Percentiles rank a stretch among this genome's conserved stretches.
phyloP scores from a whole-genome alignment of 2,797 vertebrate genomes.

The Channallabes apus region DNA sequence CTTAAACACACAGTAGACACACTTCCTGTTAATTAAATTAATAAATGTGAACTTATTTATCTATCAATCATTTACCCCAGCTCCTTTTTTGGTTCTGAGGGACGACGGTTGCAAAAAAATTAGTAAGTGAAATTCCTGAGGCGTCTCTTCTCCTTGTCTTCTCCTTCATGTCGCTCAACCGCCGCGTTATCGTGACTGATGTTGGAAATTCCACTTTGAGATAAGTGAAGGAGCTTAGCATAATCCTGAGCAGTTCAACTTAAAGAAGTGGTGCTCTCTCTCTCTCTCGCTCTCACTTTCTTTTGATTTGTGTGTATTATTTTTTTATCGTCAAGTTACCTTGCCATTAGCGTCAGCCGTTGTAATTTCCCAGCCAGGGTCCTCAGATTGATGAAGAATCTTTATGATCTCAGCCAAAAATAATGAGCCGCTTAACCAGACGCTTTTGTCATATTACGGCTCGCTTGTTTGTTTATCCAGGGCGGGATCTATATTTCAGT shows the following conservation, averaged over 20 bases:
- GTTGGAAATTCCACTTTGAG: constrained; percentile 77
- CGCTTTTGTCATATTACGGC: constrained; percentile 90
- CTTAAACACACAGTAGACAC: too few species aligned
- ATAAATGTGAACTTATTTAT: neutral
- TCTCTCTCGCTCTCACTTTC: neutral
- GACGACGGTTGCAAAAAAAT: neutral
- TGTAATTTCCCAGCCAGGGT: constrained; percentile 79
- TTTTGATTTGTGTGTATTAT: constrained; percentile 72
- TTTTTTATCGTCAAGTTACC: constrained; percentile 70
- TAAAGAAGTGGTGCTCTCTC: constrained; percentile 56
- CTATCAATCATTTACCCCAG: too few species aligned
- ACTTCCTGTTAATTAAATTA: too few species aligned
- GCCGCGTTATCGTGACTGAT: constrained; percentile 78
- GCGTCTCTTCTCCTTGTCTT: neutral
- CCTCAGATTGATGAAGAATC: constrained; percentile 81
- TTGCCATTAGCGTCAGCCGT: constrained; percentile 79
- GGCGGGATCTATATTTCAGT: constrained; percentile 94
- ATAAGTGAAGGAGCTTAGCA: constrained; percentile 82
- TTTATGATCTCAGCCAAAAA: constrained; percentile 71
- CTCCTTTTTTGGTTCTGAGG: neutral
- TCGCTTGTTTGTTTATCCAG: constrained; percentile 91
- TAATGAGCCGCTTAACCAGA: constrained; percentile 88
- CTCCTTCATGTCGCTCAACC: constrained; percentile 47
- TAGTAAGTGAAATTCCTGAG: neutral
- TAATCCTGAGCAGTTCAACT: constrained; percentile 72